Percentiles rank a stretch among this genome's conserved stretches.
These are phyloP conservation scores for Betta splendens DNA, from an alignment of 2,797 vertebrate species.

Conservation along the genomic window DNA sequence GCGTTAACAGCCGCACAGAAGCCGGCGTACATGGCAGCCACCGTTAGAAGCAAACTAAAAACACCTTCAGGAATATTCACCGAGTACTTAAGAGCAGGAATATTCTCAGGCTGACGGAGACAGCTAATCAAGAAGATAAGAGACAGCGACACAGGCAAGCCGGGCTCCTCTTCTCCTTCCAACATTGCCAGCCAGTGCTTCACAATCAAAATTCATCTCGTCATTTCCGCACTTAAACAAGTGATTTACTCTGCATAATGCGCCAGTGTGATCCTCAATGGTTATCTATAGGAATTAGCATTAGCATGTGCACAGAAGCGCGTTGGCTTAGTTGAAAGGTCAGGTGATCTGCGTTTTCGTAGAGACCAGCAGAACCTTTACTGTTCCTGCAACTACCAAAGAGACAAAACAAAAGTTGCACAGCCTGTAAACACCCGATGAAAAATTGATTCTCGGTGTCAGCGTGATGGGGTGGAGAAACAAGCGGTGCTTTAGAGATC, in stretches of 20 bases:
- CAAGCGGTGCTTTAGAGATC: slow-evolving; percentile 43
- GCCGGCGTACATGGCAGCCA: slow-evolving; percentile 34
- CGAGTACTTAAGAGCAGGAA: slow-evolving; percentile 59
- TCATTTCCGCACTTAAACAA: slow-evolving; percentile 43
- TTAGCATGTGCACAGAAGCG: slow-evolving; percentile 29
- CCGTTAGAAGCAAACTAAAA: slow-evolving; percentile 58
- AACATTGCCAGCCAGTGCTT: slow-evolving; percentile 50
- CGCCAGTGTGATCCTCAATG: slow-evolving; percentile 38
- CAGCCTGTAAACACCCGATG: slow-evolving; percentile 59
- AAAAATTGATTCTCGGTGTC: slow-evolving; percentile 62
- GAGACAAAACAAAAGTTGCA: slow-evolving; percentile 43
- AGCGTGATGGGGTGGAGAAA: slow-evolving; percentile 45
- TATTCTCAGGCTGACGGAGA: slow-evolving; percentile 57
- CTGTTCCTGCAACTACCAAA: slow-evolving; percentile 50
- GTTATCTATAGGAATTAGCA: slow-evolving; percentile 30
- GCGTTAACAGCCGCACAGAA: slow-evolving; percentile 43
- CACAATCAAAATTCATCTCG: slow-evolving; percentile 58
- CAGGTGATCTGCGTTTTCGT: slow-evolving; percentile 21
- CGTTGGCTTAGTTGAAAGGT: slow-evolving; percentile 34
- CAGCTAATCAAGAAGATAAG: slow-evolving; percentile 69
- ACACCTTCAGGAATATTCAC: slow-evolving; percentile 70
- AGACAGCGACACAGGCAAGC: slow-evolving; percentile 46
- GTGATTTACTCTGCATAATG: slow-evolving; percentile 36
- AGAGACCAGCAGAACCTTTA: slow-evolving; percentile 27
- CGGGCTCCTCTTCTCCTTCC: slow-evolving; percentile 48